Evolutionary conservation across 2,113 vertebrate genomes (phyloP), one percentile per base, ranked within the genome.

Genomic region (Mastomys natalensis): DNA sequence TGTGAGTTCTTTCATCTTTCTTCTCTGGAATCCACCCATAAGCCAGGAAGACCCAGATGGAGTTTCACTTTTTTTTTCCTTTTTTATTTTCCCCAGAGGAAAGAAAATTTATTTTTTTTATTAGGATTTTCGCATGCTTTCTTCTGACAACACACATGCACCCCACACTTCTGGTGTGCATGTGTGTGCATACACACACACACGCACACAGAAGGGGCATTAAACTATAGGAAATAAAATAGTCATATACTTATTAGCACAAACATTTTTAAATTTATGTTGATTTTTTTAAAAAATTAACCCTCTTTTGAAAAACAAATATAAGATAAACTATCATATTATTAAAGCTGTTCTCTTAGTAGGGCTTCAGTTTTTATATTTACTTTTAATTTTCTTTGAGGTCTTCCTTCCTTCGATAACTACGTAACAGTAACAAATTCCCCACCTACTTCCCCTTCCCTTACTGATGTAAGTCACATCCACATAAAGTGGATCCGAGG

Each of bases 401-500:
- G n/a, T 10, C 7, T n/a, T 19, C 37, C 13, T n/a, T n/a, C 70
- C 31, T n/a, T 19, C 37, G 7, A 48, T 60, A 64, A 73, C 51
- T 40, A 68, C 15, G 12, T 29, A 48, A 43, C 1, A 15, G 19
- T 72, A n/a, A 87, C 55, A 85, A 5, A n/a, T 86, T 26, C 68
- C n/a, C 86, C n/a, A 48, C 7, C 40, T 21, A 12, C 10, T 3
- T 0, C 0, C 21, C 45, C 19, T 34, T 37, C 9, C 2, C 99
- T 99, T 98, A 99, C 99, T 99, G 86, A 99, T 99, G 86, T 99
- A 99, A 68, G 98, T 98, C 89, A 99, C 98, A 16, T 99, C 99
- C 95, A 99, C 98, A 12, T 98, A 98, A 55, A 97, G 94, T 7
- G 99, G 98, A 11, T 99, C 98, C 0, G 99, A 99, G 73, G 98